These are phyloP conservation scores for Lichenostomus cassidix DNA, from an alignment of 2,113 vertebrate species.

Conservation along the genomic window DNA sequence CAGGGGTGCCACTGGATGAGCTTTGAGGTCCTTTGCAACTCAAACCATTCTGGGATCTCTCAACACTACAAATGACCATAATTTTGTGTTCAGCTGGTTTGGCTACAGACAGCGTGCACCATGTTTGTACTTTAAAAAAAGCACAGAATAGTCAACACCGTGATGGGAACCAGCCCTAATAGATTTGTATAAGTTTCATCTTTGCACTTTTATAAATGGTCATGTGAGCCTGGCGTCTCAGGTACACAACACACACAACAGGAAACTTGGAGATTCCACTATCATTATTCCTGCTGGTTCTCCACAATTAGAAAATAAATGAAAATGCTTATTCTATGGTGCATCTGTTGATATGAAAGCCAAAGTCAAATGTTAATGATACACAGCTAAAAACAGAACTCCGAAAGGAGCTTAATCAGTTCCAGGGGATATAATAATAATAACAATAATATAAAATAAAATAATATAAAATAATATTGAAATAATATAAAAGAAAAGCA, in stretches of 20 bases:
- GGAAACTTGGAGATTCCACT: not conserved
- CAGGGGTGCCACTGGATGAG: fast-evolving
- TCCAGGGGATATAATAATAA: not conserved
- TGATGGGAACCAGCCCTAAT: not conserved
- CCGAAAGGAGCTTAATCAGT: not conserved
- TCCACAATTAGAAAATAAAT: not conserved
- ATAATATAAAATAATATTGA: no score
- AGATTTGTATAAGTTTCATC: not conserved
- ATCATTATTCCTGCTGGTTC: not conserved
- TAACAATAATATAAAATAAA: no score
- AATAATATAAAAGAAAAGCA: no score
- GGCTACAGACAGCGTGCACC: not conserved
- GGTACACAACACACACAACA: not conserved
- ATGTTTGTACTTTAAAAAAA: fast-evolving
- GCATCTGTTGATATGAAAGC: not conserved
- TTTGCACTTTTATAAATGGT: not conserved
- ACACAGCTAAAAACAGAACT: not conserved
- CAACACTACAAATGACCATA: not conserved
- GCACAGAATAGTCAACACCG: not conserved
- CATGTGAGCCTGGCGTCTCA: not conserved
- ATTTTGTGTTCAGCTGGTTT: not conserved
- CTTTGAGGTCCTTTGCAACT: not conserved
- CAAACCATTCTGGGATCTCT: not conserved
- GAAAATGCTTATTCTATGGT: not conserved
- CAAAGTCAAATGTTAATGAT: not conserved